phyloP scores from a whole-genome alignment of 1,140 invertebrate species.

The Whitmania pigra region DNA sequence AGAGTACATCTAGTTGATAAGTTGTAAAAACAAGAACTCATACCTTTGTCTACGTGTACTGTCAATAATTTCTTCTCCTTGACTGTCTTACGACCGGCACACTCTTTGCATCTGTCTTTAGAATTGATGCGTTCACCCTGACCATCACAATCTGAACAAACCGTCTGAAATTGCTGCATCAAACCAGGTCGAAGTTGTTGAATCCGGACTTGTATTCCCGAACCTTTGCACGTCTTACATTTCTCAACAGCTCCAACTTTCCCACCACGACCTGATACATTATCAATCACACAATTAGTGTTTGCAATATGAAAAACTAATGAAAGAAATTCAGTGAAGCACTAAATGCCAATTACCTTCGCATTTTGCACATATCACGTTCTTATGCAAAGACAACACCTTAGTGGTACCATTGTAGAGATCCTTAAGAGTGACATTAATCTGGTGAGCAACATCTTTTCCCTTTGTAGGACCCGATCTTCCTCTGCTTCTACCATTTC shows the following conservation, averaged over 20 bases:
- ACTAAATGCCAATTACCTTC: slow-evolving; percentile 53
- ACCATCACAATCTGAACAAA: slow-evolving; percentile 76
- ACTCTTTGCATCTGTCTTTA: slow-evolving; percentile 84
- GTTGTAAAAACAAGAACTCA: too few species aligned
- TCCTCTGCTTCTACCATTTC: slow-evolving; percentile 45
- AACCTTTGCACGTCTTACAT: slow-evolving; percentile 76
- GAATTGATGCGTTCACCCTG: slow-evolving; percentile 70
- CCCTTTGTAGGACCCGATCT: slow-evolving; percentile 32
- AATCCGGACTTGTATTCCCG: slow-evolving; percentile 77
- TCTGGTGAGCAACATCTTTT: slow-evolving; percentile 35
- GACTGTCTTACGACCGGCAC: slow-evolving; percentile 76
- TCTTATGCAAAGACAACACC: slow-evolving; percentile 88
- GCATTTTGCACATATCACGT: slow-evolving; percentile 93
- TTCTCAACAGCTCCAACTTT: slow-evolving; percentile 73
- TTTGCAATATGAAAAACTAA: not conserved
- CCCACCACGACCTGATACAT: slow-evolving; percentile 56
- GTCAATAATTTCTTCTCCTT: slow-evolving; percentile 87
- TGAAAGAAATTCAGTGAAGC: slow-evolving; percentile 27
- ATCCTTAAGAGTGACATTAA: slow-evolving; percentile 68
- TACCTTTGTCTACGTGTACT: slow-evolving; percentile 89
- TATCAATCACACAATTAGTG: slow-evolving; percentile 16
- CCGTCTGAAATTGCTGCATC: slow-evolving; percentile 85
- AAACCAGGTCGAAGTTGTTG: slow-evolving; percentile 86
- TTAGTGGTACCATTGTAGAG: slow-evolving; percentile 87
- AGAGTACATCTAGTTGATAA: too few species aligned